A percentile compares a stretch with the other conserved stretches of the same genome.
Conservation (phyloP, 2,888 invertebrate species). For the Odontocolon sp. region DNA sequence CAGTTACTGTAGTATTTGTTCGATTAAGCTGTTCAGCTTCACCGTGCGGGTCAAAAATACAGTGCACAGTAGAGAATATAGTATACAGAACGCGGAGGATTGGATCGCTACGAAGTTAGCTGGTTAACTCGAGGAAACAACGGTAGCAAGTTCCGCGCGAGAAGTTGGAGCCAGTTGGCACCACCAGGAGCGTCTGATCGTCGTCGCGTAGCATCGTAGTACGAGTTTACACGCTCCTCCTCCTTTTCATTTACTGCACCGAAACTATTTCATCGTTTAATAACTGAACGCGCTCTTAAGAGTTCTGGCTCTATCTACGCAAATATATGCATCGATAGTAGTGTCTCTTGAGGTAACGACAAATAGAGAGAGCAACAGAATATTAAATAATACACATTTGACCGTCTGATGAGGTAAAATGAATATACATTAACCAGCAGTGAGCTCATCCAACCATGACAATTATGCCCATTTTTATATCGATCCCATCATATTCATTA, state of each 20-base stretch:
- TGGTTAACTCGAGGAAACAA: slow-evolving; percentile 78
- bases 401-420: too few relatives aligned
- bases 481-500: slow-evolving; percentile 55
- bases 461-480: slow-evolving; percentile 51
- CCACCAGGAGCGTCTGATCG: slow-evolving; percentile 61
- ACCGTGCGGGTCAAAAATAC: too few relatives aligned
- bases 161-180: slow-evolving; percentile 76
- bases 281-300: slow-evolving; percentile 77
- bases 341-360: too few relatives aligned
- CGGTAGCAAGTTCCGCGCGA: slow-evolving; percentile 70
- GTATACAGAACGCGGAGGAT: slow-evolving; percentile 59
- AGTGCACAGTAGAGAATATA: neutral
- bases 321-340: too few relatives aligned
- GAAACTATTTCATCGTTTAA: slow-evolving; percentile 79
- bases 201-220: neutral
- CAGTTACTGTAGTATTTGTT: too few relatives aligned
- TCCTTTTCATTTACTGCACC: slow-evolving; percentile 61
- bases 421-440: too few relatives aligned
- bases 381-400: too few relatives aligned
- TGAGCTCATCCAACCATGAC: neutral
- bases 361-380: too few relatives aligned
- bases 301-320: too few relatives aligned
- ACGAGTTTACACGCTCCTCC: neutral
- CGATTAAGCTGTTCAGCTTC: too few relatives aligned
- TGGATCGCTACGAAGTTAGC: slow-evolving; percentile 76